Conservation (phyloP, 2,797 vertebrate genomes). For the Sorex maritimensis region DNA sequence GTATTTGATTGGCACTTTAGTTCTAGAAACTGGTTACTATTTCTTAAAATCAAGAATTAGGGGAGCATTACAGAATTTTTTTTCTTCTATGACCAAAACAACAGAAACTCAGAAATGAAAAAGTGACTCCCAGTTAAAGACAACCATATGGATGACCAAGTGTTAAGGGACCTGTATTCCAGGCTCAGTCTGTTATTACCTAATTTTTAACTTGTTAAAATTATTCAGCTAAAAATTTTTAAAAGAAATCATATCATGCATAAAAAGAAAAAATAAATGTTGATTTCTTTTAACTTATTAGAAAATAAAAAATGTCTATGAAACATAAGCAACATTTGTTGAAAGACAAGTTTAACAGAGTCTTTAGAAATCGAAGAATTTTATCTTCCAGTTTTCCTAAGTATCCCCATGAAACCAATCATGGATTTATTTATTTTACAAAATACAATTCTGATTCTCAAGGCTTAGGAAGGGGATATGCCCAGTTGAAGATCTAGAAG, state of each 20-base stretch:
- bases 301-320: not conserved
- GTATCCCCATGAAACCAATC: not conserved
- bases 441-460: slow-evolving; percentile 14
- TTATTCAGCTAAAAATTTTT: not conserved
- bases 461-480: not conserved
- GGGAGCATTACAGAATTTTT: not conserved
- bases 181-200: not conserved
- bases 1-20: not conserved
- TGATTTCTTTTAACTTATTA: not conserved
- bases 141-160: not conserved
- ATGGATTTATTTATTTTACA: slow-evolving; percentile 10
- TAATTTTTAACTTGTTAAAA: not conserved
- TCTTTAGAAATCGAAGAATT: not conserved
- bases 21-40: slow-evolving; percentile 17
- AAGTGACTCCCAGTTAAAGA: not conserved
- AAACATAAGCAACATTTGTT: not conserved
- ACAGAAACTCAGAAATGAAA: not conserved
- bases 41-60: slow-evolving; percentile 41
- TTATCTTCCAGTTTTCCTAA: slow-evolving; percentile 12
- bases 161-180: not conserved
- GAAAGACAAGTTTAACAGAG: not conserved
- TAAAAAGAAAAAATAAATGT: not conserved
- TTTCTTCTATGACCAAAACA: not conserved
- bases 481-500: not conserved
- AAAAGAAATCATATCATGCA: not conserved